phyloP scores from a whole-genome alignment of 2,113 vertebrate genomes.

The Mustela lutreola region DNA sequence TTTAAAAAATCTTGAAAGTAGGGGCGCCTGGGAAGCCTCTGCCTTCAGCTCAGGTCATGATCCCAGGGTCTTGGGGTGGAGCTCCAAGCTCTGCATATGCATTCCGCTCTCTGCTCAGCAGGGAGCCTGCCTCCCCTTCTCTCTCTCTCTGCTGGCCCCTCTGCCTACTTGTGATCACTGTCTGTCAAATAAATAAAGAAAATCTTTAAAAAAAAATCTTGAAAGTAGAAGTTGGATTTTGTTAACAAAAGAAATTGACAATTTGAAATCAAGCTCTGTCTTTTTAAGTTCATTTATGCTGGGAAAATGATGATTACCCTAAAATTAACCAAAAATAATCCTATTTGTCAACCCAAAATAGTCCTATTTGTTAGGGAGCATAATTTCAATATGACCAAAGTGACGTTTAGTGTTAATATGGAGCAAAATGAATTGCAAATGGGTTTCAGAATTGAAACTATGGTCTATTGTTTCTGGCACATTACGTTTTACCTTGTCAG shows the following conservation, averaged over 20 bases:
- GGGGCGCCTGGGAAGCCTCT: too few species aligned
- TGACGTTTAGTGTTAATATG: conserved; percentile 48
- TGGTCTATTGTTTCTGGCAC: not conserved
- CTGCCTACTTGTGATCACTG: too few species aligned
- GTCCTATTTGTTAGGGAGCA: not conserved
- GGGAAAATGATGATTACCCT: not conserved
- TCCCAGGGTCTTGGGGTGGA: too few species aligned
- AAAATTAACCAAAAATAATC: conserved; percentile 30
- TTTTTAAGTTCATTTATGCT: conserved; percentile 31
- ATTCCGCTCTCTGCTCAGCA: too few species aligned
- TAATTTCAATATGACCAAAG: not conserved
- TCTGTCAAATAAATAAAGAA: too few species aligned
- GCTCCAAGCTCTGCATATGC: too few species aligned
- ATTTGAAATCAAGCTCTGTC: not conserved
- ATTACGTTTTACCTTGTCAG: conserved; percentile 49
- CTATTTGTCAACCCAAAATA: conserved; percentile 15
- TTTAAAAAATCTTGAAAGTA: not conserved
- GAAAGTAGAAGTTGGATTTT: not conserved
- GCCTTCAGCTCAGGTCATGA: too few species aligned
- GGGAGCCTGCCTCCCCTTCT: too few species aligned
- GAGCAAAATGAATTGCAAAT: not conserved
- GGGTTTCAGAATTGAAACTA: conserved; percentile 58
- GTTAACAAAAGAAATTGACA: not conserved
- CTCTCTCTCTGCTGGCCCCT: too few species aligned
- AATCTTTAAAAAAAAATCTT: too few species aligned